A percentile compares a stretch with the other conserved stretches of the same genome.
Evolutionary conservation across 2,888 invertebrate genomes (phyloP).

Genomic region (Litoditis marina): DNA sequence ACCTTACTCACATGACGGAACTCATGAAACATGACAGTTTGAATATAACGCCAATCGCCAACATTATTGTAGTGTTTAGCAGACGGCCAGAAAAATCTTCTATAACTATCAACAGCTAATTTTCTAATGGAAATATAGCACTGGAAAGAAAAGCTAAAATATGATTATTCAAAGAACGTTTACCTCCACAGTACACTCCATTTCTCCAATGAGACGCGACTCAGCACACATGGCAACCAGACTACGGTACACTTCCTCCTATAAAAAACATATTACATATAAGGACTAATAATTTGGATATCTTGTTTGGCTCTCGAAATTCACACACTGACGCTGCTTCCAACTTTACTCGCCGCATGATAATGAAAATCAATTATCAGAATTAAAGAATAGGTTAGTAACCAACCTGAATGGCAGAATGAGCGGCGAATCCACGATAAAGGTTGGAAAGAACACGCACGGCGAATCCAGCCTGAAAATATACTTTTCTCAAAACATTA

Average conservation of each 20-base stretch:
- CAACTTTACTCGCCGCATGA: too few relatives aligned
- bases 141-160: background rate
- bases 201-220: slow-evolving; percentile 32
- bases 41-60: background rate
- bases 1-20: too few relatives aligned
- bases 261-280: slow-evolving; percentile 70
- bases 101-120: background rate
- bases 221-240: slow-evolving; percentile 33
- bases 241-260: slow-evolving; percentile 73
- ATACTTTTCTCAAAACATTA: background rate
- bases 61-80: too few relatives aligned
- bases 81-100: too few relatives aligned
- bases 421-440: slow-evolving; percentile 83
- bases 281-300: too few relatives aligned
- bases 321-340: too few relatives aligned
- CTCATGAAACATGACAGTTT: too few relatives aligned
- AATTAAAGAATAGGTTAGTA: background rate
- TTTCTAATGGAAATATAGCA: background rate
- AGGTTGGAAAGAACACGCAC: slow-evolving; percentile 78
- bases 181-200: slow-evolving; percentile 28
- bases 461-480: slow-evolving; percentile 50
- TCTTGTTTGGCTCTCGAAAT: too few relatives aligned
- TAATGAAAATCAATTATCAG: too few relatives aligned
- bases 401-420: slow-evolving; percentile 73
- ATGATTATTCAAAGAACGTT: background rate